These are phyloP conservation scores for Diachrysia chrysitis DNA, from an alignment of 2,888 invertebrate genomes.

Conservation along the genomic window DNA sequence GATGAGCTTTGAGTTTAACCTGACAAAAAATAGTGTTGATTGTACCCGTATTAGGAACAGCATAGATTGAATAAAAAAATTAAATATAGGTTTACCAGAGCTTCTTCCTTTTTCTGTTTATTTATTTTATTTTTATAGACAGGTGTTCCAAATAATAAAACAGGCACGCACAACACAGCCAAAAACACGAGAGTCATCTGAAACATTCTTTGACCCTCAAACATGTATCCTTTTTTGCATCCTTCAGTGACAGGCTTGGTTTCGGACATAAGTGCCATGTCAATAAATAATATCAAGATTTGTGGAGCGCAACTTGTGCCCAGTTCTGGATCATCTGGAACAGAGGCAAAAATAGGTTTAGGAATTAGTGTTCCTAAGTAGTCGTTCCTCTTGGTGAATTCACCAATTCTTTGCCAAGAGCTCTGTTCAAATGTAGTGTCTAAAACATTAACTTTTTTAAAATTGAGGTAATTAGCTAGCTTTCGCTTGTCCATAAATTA, in stretches of 20 bases:
- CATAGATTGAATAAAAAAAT: background rate
- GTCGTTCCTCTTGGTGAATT: too few species aligned
- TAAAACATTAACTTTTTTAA: too few species aligned
- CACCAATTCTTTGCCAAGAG: too few species aligned
- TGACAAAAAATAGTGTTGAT: constrained; percentile 51
- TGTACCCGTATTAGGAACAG: too few species aligned
- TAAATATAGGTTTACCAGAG: constrained; percentile 52
- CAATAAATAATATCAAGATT: constrained; percentile 93
- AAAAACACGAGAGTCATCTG: constrained; percentile 90
- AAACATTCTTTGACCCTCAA: constrained; percentile 82
- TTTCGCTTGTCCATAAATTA: too few species aligned
- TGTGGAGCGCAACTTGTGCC: constrained; percentile 91
- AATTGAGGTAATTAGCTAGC: too few species aligned
- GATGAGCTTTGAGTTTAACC: constrained; percentile 56
- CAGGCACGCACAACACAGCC: constrained; percentile 91
- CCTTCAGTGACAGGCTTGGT: constrained; percentile 64
- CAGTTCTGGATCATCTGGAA: constrained; percentile 61
- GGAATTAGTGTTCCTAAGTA: too few species aligned
- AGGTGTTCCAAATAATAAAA: constrained; percentile 93
- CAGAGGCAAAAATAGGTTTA: background rate
- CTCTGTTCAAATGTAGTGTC: too few species aligned
- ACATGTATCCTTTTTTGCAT: constrained; percentile 89
- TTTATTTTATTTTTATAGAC: constrained; percentile 77
- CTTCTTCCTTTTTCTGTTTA: constrained; percentile 54
- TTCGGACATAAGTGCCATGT: constrained; percentile 91